Base-by-base conservation (phyloP, 1,140 invertebrate species). In the Sycophila sp. region DNA sequence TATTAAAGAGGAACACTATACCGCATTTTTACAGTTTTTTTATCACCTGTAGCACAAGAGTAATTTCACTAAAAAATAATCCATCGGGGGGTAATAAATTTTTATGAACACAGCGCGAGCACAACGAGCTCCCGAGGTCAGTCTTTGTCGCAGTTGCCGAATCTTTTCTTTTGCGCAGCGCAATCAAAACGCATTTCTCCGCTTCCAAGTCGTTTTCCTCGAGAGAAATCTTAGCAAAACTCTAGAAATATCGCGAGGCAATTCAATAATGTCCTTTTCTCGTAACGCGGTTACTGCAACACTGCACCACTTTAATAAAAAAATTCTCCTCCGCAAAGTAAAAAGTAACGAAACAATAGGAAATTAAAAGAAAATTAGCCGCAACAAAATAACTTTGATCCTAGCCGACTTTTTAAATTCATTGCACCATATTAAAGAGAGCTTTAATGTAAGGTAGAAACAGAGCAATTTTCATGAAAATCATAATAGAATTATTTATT, bases 151-250 rank as follows among this genome's bases (percentile, higher is more conserved):
- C n/a, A 22, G 17, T 3, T 22, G 10, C n/a, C n/a, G 10, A 49
- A 49, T 49, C 11, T 40, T n/a, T 40, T n/a, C n/a, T 13, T 40
- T n/a, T 40, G 3, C 8, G 3, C 38, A 10, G 11, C 8, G 2
- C 38, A 4, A 8, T 8, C 32, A 36, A 40, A 34, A n/a, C 2
- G 17, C 34, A 55, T 1, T 45, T 30, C 10, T 10, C 15, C 17
- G 38, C n/a, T 6, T 26, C 17, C 30, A 55, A 55, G 26, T 49
- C 30, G 30, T 26, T 51, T 64, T 64, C 10, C 19, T 38, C 22
- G 13, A 30, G 47, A 49, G 62, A 64, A 64, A 51, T 51, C 45
- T 53, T 64, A 64, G 22, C 42, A 49, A 64, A 49, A 51, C 19
- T 13, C 30, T 51, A 36, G 47, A 51, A 64, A 51, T 64, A 51